Percentiles rank a stretch among this genome's conserved stretches.
These are phyloP conservation scores for Drosophila busckii DNA, from an alignment of 1,140 invertebrate species.

Conservation along the genomic window DNA sequence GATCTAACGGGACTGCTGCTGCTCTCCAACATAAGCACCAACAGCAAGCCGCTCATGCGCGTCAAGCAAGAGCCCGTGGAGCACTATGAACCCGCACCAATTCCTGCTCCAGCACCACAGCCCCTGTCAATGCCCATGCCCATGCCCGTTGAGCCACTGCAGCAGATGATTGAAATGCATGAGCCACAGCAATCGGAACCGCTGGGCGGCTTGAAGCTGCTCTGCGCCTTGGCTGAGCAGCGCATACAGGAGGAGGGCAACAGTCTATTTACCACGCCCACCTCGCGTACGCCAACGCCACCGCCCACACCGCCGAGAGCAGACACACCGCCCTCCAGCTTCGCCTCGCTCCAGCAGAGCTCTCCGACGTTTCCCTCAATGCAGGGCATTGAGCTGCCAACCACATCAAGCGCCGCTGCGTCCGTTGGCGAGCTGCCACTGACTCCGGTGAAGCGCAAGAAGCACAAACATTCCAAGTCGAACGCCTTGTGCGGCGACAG, in stretches of 20 bases:
- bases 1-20: conserved; percentile 90
- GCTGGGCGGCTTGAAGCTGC: conserved; percentile 86
- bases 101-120: no score
- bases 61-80: conserved; percentile 77
- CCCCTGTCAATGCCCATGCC: conserved; percentile 11
- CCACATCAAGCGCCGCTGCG: conserved; percentile 30
- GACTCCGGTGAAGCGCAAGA: conserved; percentile 64
- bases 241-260: conserved; percentile 86
- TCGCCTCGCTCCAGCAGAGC: conserved; percentile 25
- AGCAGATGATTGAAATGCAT: conserved; percentile 66
- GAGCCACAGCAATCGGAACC: conserved; percentile 77
- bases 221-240: conserved; percentile 92
- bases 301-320: conserved; percentile 3
- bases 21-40: conserved; percentile 87
- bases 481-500: conserved; percentile 58
- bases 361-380: conserved; percentile 66
- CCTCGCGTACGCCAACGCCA: conserved; percentile 54
- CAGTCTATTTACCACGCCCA: conserved; percentile 54
- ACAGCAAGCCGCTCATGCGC: conserved; percentile 49
- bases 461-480: conserved; percentile 79
- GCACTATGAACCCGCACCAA: conserved; percentile 22
- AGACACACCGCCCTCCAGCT: conserved; percentile 9
- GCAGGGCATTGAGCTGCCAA: conserved; percentile 70
- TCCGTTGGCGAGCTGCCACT: background rate
- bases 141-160: conserved; percentile 37